Conservation (phyloP, 2,888 invertebrate genomes). For the Lamellibrachia satsuma region DNA sequence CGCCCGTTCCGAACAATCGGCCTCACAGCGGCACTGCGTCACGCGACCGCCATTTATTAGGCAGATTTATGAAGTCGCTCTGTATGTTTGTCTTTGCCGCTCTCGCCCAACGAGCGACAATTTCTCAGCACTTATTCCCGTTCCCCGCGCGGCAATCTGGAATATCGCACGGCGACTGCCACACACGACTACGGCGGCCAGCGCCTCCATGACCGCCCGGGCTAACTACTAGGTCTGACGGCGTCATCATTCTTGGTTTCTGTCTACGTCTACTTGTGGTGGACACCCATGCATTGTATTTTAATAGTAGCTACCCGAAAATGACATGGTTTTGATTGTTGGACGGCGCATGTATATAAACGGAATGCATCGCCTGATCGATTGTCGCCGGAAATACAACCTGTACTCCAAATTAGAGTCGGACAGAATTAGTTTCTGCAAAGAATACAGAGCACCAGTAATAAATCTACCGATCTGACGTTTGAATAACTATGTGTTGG, state of each 20-base stretch:
- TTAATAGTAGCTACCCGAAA: too few species aligned
- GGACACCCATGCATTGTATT: too few species aligned
- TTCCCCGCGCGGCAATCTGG: conserved; percentile 3
- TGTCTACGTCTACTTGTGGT: too few species aligned
- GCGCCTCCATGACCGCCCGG: background rate
- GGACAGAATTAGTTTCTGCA: too few species aligned
- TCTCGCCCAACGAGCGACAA: background rate
- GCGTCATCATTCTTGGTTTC: background rate
- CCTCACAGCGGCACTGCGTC: background rate
- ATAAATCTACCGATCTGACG: too few species aligned
- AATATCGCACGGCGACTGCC: background rate
- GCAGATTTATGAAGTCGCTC: background rate
- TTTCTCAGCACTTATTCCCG: background rate
- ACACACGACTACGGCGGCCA: background rate
- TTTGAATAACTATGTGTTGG: too few species aligned
- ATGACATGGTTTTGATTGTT: too few species aligned
- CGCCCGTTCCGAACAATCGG: background rate
- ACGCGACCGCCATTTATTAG: conserved; percentile 3
- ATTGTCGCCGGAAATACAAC: too few species aligned
- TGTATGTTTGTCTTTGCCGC: background rate
- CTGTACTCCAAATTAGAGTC: too few species aligned
- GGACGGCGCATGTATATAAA: too few species aligned
- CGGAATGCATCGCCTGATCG: too few species aligned
- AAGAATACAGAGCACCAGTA: too few species aligned
- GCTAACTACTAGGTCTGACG: background rate